Evolutionary conservation across 2,888 invertebrate species (phyloP).

Genomic region (Drosophila prolongata): DNA sequence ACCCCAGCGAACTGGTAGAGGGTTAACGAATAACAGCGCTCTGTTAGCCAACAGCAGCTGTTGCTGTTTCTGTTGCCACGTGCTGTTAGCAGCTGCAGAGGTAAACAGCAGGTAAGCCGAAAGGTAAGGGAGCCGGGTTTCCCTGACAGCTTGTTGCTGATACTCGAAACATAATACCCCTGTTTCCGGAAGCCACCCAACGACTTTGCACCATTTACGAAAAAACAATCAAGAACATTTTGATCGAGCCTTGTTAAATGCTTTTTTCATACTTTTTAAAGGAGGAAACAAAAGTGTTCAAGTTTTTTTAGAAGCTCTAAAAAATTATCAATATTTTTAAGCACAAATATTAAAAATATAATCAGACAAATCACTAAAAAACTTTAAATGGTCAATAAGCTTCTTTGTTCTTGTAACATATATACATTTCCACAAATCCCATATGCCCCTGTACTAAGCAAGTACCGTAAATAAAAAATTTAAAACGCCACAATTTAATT

Average conservation of each 20-base stretch:
- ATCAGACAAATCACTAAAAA: too few species aligned
- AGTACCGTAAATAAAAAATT: neutral
- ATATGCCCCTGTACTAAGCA: neutral
- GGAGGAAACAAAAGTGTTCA: too few species aligned
- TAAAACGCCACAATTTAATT: neutral
- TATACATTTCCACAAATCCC: neutral
- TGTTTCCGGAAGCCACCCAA: conserved; percentile 30
- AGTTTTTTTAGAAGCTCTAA: too few species aligned
- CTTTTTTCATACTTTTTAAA: neutral
- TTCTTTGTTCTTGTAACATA: too few species aligned
- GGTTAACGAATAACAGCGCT: conserved; percentile 47
- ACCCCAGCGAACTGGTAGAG: conserved; percentile 1
- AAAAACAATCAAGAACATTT: neutral
- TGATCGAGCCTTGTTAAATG: neutral
- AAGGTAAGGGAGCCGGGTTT: conserved; percentile 6
- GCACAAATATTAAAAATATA: too few species aligned
- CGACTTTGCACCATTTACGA: neutral
- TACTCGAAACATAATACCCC: conserved; percentile 35
- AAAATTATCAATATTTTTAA: too few species aligned
- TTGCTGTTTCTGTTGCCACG: conserved; percentile 29
- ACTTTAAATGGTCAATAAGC: too few species aligned
- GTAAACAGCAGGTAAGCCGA: conserved; percentile 33
- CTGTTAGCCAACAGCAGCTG: conserved; percentile 56
- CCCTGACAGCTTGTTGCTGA: conserved; percentile 34
- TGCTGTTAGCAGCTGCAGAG: conserved; percentile 39